Evolutionary conservation across 2,888 invertebrate genomes (phyloP).

Genomic region (Synanthedon formicaeformis): DNA sequence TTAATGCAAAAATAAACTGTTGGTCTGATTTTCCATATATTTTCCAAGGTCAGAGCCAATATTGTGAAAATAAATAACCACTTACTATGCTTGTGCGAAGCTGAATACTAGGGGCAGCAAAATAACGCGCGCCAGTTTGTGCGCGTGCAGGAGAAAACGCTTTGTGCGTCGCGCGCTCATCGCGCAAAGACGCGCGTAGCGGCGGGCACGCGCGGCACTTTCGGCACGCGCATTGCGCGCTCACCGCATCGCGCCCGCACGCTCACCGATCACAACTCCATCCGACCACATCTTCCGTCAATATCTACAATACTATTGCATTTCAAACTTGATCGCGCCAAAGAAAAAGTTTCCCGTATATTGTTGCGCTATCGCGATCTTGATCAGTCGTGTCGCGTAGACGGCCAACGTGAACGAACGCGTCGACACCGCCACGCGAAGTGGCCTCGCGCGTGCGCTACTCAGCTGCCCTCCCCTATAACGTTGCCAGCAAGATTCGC

Average conservation of each 20-base stretch:
- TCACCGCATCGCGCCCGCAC: conserved; percentile 17
- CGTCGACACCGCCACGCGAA: conserved; percentile 41
- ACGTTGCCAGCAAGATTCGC: conserved; percentile 7
- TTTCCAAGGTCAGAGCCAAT: too few species aligned
- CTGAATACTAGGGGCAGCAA: conserved; percentile 29
- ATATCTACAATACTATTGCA: conserved; percentile 1
- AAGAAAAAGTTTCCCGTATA: conserved; percentile 1
- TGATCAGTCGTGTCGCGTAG: conserved; percentile 18
- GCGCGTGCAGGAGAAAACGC: conserved; percentile 26
- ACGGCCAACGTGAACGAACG: conserved; percentile 40
- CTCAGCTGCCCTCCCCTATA: conserved; percentile 5
- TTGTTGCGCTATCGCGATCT: conserved; percentile 25
- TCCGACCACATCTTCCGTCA: neutral
- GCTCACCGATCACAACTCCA: conserved; percentile 9
- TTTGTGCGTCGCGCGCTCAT: conserved; percentile 55
- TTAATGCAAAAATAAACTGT: too few species aligned
- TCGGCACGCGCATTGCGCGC: conserved; percentile 53
- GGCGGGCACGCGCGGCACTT: conserved; percentile 39
- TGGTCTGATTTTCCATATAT: too few species aligned
- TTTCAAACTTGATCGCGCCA: conserved; percentile 1
- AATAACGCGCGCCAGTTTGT: conserved; percentile 22
- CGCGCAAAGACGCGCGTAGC: conserved; percentile 42
- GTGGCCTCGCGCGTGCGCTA: conserved; percentile 65
- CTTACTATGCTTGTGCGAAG: conserved; percentile 48
- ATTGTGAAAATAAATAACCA: conserved; percentile 8